phyloP scores from a whole-genome alignment of 2,888 invertebrate genomes.

The Lapara coniferarum region DNA sequence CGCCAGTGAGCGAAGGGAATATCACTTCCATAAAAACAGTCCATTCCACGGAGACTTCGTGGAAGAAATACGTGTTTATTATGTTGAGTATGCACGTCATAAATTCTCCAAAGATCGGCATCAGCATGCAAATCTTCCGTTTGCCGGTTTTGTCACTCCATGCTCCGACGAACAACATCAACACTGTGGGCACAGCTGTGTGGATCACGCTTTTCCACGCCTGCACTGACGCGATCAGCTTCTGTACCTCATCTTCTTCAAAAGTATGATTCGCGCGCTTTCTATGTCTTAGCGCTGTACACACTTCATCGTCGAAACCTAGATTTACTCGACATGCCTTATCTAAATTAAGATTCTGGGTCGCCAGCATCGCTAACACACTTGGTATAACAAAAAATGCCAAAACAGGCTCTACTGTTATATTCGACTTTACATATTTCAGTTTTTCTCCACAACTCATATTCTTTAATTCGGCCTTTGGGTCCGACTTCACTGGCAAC shows the following conservation, averaged over 20 bases:
- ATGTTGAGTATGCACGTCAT: conserved; percentile 78
- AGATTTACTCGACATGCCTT: conserved; percentile 93
- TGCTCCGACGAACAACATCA: conserved; percentile 85
- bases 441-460: conserved; percentile 74
- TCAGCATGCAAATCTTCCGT: conserved; percentile 83
- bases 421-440: conserved; percentile 78
- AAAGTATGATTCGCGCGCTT: conserved; percentile 86
- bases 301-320: conserved; percentile 86
- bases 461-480: conserved; percentile 53
- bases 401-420: conserved; percentile 87
- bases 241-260: conserved; percentile 87
- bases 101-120: conserved; percentile 83
- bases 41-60: conserved; percentile 79
- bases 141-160: conserved; percentile 85
- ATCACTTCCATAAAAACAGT: conserved; percentile 81
- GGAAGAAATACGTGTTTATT: conserved; percentile 81
- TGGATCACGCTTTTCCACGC: conserved; percentile 83
- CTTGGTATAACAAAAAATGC: conserved; percentile 87
- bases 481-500: conserved; percentile 59
- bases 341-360: conserved; percentile 92
- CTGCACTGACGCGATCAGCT: conserved; percentile 80
- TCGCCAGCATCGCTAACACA: conserved; percentile 87
- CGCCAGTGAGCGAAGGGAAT: conserved; percentile 80
- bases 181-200: conserved; percentile 77
- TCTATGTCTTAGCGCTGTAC: conserved; percentile 87